A percentile compares a stretch with the other conserved stretches of the same genome.
Conservation (phyloP, 2,113 vertebrate species). For the Chloroceryle aenea region DNA sequence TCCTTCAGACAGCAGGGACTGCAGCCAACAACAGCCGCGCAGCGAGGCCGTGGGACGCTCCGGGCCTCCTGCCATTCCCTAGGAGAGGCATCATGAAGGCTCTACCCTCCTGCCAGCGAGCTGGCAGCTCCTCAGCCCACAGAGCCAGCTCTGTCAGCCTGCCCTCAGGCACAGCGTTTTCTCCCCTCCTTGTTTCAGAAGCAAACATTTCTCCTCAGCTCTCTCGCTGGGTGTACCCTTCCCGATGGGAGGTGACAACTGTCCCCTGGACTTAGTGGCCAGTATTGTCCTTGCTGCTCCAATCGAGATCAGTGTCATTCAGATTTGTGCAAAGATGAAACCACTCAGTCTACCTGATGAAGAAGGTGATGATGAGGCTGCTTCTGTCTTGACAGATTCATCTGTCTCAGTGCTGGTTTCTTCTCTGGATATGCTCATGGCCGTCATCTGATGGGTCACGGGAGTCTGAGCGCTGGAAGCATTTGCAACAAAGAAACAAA, state of each 20-base stretch:
- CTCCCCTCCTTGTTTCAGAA: not conserved
- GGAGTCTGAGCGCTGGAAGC: constrained; percentile 81
- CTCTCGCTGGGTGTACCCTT: not conserved
- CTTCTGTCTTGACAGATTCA: constrained; percentile 65
- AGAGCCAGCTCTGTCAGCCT: not conserved
- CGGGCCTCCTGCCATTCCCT: constrained; percentile 21
- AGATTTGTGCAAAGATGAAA: not conserved
- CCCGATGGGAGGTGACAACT: not conserved
- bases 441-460: constrained; percentile 91
- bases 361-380: constrained; percentile 48
- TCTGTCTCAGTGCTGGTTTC: constrained; percentile 78
- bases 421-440: constrained; percentile 91
- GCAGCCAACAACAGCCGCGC: not conserved
- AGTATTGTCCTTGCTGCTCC: not conserved
- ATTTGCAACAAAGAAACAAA: not conserved
- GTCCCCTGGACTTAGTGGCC: not conserved
- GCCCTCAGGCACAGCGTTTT: not conserved
- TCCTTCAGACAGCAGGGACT: not conserved
- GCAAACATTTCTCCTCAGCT: not conserved
- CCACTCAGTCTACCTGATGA: constrained; percentile 49
- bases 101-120: constrained; percentile 31
- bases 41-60: constrained; percentile 17
- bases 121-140: constrained; percentile 46
- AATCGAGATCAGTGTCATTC: not conserved
- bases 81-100: constrained; percentile 12